A percentile compares a stretch with the other conserved stretches of the same genome.
These are phyloP conservation scores for Alcis repandata DNA, from an alignment of 2,888 invertebrate genomes.

Conservation along the genomic window DNA sequence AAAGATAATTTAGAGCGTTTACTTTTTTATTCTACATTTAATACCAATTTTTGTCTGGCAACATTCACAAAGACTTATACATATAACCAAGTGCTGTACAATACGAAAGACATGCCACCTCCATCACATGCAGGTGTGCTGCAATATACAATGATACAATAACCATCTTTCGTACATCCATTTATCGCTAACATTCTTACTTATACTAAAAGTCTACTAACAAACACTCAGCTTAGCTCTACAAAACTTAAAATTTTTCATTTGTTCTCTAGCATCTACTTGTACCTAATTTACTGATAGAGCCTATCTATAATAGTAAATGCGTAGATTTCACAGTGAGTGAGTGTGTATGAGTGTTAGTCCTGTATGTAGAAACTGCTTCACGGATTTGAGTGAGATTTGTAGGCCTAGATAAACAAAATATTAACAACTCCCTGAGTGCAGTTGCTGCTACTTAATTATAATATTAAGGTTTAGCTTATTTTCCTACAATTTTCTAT, in stretches of 20 bases:
- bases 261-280: not conserved
- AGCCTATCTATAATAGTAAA: no score
- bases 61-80: constrained; percentile 42
- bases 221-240: not conserved
- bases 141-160: constrained; percentile 43
- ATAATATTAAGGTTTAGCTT: no score
- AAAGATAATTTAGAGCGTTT: not conserved
- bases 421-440: no score
- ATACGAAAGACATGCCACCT: constrained; percentile 54
- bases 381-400: no score
- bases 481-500: no score
- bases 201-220: constrained; percentile 11
- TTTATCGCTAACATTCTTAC: constrained; percentile 16
- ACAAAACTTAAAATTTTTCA: not conserved
- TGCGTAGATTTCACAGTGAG: no score
- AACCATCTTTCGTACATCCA: constrained; percentile 25
- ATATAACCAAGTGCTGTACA: constrained; percentile 57
- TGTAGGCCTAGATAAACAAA: no score
- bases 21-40: not conserved
- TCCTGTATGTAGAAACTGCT: no score
- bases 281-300: no score
- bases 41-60: constrained; percentile 41
- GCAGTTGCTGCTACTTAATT: no score
- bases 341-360: no score
- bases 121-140: constrained; percentile 55